These are phyloP conservation scores for Eunapius fragilis DNA, from an alignment of 37 sponge, comb jelly and placozoan species.

Conservation along the genomic window DNA sequence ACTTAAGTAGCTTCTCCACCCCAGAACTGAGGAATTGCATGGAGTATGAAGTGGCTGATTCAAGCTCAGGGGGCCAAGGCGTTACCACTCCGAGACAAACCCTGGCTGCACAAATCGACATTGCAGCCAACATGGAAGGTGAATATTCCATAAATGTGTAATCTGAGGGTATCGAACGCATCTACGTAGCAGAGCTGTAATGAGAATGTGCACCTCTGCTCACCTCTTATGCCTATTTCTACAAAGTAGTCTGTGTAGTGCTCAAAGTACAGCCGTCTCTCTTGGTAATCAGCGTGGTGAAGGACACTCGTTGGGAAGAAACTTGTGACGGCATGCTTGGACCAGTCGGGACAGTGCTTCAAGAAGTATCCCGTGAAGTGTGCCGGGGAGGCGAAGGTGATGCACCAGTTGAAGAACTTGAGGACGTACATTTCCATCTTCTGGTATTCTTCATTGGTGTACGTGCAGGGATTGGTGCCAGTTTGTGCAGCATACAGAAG, in stretches of 20 bases:
- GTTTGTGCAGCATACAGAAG: conserved; percentile 38
- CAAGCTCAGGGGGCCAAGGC: conserved; percentile 34
- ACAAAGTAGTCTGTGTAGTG: conserved; percentile 38
- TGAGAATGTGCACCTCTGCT: neutral
- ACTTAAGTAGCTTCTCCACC: conserved; percentile 4
- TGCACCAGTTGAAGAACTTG: conserved; percentile 69
- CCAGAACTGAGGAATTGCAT: conserved; percentile 21
- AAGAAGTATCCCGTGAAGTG: conserved; percentile 71
- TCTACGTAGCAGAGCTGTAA: neutral
- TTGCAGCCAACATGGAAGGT: conserved; percentile 60
- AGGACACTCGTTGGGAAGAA: neutral
- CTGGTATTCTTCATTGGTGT: conserved; percentile 51
- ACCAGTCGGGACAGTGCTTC: conserved; percentile 5
- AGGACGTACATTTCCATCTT: conserved; percentile 61
- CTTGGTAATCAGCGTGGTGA: neutral
- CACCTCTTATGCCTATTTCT: conserved; percentile 59
- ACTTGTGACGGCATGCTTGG: neutral
- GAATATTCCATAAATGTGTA: conserved; percentile 47
- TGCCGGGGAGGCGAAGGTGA: conserved; percentile 54
- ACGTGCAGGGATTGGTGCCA: neutral
- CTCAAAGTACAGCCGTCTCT: conserved; percentile 21
- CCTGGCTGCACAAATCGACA: conserved; percentile 43
- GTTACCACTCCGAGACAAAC: conserved; percentile 25
- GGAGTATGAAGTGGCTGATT: conserved; percentile 27
- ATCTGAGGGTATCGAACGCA: conserved; percentile 3